Evolutionary conservation across 2,113 vertebrate genomes (phyloP).

Genomic region (Microtus montanus): DNA sequence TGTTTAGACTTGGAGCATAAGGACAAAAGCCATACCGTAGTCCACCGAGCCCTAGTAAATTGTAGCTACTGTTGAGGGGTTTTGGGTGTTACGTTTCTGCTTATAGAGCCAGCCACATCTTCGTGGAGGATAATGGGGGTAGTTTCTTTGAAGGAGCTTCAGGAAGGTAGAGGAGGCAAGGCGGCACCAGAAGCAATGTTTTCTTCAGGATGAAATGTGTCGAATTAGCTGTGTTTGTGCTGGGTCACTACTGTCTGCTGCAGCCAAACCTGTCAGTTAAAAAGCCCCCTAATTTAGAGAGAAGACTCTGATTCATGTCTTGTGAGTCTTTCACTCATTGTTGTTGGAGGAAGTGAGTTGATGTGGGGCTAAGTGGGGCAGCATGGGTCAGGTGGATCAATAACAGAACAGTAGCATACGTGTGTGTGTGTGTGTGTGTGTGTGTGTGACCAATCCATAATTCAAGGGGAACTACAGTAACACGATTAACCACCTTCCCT

Average conservation of each 20-base stretch:
- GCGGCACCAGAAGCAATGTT: neutral
- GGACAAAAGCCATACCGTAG: neutral
- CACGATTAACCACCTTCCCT: neutral
- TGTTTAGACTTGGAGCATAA: neutral
- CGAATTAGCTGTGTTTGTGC: neutral
- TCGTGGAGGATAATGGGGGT: neutral
- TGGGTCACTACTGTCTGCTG: neutral
- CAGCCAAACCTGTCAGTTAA: neutral
- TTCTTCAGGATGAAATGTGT: neutral
- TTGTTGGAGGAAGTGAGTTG: neutral
- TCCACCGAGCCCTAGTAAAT: neutral
- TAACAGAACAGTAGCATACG: neutral
- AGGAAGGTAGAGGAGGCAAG: neutral
- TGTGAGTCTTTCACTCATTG: neutral
- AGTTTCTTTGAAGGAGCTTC: neutral
- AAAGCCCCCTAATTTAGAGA: neutral
- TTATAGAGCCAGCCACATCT: neutral
- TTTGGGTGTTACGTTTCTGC: neutral
- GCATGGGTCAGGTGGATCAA: rapidly evolving
- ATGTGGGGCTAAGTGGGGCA: neutral
- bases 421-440: neutral
- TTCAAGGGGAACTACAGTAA: neutral
- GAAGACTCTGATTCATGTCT: neutral
- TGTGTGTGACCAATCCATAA: neutral
- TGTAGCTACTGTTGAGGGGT: neutral